Evolutionary conservation across 2,888 invertebrate genomes (phyloP), one percentile per base, ranked within the genome.

Genomic region (Cryptus viduatorius): DNA sequence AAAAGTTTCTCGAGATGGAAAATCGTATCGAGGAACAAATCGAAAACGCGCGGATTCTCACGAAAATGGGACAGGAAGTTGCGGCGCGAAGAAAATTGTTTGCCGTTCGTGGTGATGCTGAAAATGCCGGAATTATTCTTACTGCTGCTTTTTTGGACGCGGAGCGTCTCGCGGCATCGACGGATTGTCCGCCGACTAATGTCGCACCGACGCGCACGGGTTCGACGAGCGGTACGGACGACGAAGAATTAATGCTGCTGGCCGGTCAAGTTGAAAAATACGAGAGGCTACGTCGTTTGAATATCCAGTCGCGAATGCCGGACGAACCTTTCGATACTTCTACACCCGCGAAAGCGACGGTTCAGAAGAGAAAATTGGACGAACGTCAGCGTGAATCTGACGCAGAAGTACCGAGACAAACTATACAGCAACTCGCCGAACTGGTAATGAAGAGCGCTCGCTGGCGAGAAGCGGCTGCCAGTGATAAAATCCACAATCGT

Each of bases 391-490:
- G n/a, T 12, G 71, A 69, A 19, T 29, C 53, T 24, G 59, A 16
- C 1, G 31, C 67, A 4, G 50, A 86, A n/a, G 81, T 86, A 4
- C 90, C 92, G 4, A 91, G 90, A 31, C 93, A 90, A 64, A 92
- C 92, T 3, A 93, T 93, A 79, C 93, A 93, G 50, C 92, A 93
- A 16, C 84, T 93, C 14, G 92, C 92, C 12, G 90, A 91, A n/a
- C 84, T 92, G 1, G 92, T 94, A 1, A 93, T 93, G 93, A 92
- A 93, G 42, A 92, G 93, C 46, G 91, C 91, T 1, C 91, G 93
- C n/a, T 93, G 93, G 93, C 90, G 90, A 29, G 89, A 93, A 53
- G 76, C 78, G 4, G 86, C 87, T 14, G 46, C 68, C 1, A 68
- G 56, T 73, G 19, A 76, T 56, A 67, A 72, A n/a, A 12, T 71